Conservation (phyloP, 1,140 invertebrate species). For the Scylla paramamosain region DNA sequence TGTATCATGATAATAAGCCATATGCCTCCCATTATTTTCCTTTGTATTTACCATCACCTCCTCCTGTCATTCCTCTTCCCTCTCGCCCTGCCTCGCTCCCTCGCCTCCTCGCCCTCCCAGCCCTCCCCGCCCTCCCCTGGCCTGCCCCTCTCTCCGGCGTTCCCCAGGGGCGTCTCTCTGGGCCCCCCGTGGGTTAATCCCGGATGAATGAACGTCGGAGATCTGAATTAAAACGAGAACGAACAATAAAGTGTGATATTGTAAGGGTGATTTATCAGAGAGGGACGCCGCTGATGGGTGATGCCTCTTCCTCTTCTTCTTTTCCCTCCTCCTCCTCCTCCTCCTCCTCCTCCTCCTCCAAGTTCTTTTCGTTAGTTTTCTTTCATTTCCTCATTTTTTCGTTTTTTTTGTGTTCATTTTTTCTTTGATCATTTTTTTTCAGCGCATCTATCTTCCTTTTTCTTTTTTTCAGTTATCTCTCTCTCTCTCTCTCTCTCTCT, state of each 20-base stretch:
- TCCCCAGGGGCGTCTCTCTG: not conserved
- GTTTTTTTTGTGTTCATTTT: no score
- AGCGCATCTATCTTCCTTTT: no score
- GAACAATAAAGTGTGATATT: constrained; percentile 69
- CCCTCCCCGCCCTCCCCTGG: not conserved
- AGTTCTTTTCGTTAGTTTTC: no score
- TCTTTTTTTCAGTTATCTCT: no score
- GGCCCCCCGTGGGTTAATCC: constrained; percentile 53
- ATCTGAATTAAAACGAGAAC: constrained; percentile 70
- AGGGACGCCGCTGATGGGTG: not conserved
- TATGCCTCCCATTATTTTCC: constrained; percentile 50
- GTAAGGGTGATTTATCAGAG: constrained; percentile 59
- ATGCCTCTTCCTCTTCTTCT: not conserved
- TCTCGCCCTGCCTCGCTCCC: not conserved
- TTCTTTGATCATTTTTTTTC: no score
- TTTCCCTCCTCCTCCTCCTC: not conserved
- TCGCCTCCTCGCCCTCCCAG: not conserved
- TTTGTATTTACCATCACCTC: constrained; percentile 37
- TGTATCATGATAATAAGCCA: constrained; percentile 62
- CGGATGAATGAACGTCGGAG: constrained; percentile 65
- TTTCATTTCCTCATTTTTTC: no score
- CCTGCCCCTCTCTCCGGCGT: not conserved
- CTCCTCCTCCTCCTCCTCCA: not conserved
- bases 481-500: no score
- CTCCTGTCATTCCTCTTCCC: not conserved